phyloP scores from a whole-genome alignment of 2,797 vertebrate genomes.

The Muscicapa striata region DNA sequence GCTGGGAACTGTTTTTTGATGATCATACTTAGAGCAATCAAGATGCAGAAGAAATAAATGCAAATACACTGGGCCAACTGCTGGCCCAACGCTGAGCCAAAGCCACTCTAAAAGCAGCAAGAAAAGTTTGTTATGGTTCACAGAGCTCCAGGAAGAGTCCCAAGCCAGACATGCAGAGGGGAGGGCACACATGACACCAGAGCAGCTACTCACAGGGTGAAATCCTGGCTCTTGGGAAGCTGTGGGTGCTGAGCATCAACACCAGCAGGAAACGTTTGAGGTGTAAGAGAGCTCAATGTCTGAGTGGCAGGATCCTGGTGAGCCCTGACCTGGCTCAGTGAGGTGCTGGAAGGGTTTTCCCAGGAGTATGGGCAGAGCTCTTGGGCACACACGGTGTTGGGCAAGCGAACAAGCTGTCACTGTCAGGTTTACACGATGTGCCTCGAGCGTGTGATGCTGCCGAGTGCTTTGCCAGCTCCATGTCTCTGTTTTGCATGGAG shows the following conservation, averaged over 20 bases:
- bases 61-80: not conserved
- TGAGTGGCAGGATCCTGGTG: not conserved
- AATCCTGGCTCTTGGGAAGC: not conserved
- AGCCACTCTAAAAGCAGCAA: not conserved
- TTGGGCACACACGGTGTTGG: not conserved
- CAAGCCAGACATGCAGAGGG: not conserved
- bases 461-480: fast-evolving
- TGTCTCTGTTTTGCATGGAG: not conserved
- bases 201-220: not conserved
- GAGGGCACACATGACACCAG: not conserved
- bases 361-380: not conserved
- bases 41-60: not conserved
- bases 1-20: not conserved
- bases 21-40: not conserved
- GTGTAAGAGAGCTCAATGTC: not conserved
- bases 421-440: not conserved
- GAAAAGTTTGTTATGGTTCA: not conserved
- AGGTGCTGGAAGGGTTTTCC: not conserved
- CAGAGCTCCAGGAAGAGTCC: not conserved
- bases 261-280: not conserved
- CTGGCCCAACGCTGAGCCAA: not conserved
- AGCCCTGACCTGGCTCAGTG: not conserved
- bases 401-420: not conserved
- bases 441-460: not conserved
- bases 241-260: not conserved